Evolutionary conservation across 2,113 vertebrate species (phyloP).

Genomic region (Girardinichthys multiradiatus): DNA sequence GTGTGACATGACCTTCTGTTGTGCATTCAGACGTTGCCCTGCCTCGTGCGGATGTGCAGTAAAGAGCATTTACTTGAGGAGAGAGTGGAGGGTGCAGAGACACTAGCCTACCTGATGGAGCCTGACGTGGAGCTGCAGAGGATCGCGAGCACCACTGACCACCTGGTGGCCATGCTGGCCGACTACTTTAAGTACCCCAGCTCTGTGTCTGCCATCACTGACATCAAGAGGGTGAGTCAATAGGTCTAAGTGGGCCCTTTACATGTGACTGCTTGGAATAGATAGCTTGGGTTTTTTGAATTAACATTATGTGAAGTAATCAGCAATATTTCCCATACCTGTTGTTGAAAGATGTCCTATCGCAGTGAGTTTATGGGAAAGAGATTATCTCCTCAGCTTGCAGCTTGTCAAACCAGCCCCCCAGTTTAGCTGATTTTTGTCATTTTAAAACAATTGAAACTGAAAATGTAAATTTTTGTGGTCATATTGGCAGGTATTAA

Average conservation of each 20-base stretch:
- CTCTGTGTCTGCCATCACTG: conserved; percentile 97
- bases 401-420: too few relatives aligned
- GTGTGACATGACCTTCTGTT: neutral
- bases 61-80: conserved; percentile 96
- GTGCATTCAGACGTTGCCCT: conserved; percentile 88
- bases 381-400: too few relatives aligned
- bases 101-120: conserved; percentile 96
- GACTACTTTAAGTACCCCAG: conserved; percentile 99
- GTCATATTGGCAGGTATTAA: too few relatives aligned
- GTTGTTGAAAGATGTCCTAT: too few relatives aligned
- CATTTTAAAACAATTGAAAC: too few relatives aligned
- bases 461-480: too few relatives aligned
- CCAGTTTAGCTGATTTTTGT: too few relatives aligned
- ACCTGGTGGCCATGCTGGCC: conserved; percentile 95
- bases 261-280: neutral
- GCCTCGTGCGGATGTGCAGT: conserved; percentile 98
- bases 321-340: too few relatives aligned
- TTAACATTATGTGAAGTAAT: too few relatives aligned
- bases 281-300: too few relatives aligned
- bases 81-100: conserved; percentile 96
- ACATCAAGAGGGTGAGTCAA: conserved; percentile 94
- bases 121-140: conserved; percentile 96
- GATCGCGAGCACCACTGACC: conserved; percentile 95
- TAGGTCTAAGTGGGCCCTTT: neutral
- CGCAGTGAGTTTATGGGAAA: too few relatives aligned